These are phyloP conservation scores for Zosterops lateralis DNA, from an alignment of 2,113 vertebrate species.

Conservation along the genomic window DNA sequence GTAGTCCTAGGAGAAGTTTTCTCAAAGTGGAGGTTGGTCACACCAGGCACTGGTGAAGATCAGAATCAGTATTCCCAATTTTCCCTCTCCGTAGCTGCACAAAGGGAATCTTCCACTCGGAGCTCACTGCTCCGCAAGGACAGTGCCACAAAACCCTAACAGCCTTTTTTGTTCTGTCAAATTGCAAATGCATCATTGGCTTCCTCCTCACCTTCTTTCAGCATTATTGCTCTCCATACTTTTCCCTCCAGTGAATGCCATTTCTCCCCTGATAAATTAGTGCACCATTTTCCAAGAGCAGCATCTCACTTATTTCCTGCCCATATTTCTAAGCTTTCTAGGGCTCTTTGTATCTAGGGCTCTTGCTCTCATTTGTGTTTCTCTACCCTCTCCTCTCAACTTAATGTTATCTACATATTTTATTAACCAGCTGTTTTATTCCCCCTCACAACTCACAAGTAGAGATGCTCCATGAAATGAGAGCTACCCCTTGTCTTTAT, in stretches of 20 bases:
- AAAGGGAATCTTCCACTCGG: neutral
- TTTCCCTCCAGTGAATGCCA: neutral
- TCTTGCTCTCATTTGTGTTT: neutral
- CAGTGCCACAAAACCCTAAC: neutral
- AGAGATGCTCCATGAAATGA: neutral
- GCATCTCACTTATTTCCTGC: slow-evolving; percentile 3
- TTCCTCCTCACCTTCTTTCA: neutral
- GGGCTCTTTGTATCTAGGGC: neutral
- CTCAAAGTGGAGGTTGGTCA: neutral
- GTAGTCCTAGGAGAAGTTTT: neutral
- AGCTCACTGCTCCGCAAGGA: neutral
- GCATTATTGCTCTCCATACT: neutral
- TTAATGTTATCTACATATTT: slow-evolving; percentile 38
- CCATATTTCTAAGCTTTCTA: neutral
- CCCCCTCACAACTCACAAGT: neutral
- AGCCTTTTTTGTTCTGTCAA: neutral
- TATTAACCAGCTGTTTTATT: slow-evolving; percentile 29
- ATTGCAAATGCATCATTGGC: neutral
- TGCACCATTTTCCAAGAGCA: neutral
- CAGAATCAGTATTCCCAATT: neutral
- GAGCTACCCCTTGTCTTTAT: neutral
- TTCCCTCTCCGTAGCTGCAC: neutral
- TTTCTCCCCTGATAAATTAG: neutral
- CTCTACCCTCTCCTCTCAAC: neutral
- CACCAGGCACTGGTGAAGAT: neutral